Percentiles rank a stretch among this genome's conserved stretches.
Evolutionary conservation across 2,888 invertebrate genomes (phyloP).

Genomic region (Trachelus iudaicus): DNA sequence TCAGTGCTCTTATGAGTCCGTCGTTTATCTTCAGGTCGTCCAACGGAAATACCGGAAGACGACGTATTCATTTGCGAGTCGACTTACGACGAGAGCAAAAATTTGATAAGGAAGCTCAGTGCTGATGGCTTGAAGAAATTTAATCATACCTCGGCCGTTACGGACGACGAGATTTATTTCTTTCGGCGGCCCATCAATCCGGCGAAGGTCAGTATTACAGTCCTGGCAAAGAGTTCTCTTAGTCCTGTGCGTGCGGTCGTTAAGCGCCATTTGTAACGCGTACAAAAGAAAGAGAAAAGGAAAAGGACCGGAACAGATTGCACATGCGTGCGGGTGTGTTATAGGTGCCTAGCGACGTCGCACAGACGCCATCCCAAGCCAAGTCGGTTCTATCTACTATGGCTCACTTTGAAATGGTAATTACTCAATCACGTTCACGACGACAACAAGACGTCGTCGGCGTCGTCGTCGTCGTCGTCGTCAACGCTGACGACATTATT

Average conservation of each 20-base stretch:
- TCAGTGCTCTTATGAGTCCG: background rate
- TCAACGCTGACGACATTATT: too few relatives aligned
- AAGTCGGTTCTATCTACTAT: constrained; percentile 59
- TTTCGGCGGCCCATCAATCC: constrained; percentile 79
- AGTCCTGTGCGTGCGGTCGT: background rate
- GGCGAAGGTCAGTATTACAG: constrained; percentile 67
- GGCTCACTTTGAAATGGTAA: constrained; percentile 63
- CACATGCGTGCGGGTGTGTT: constrained; percentile 35
- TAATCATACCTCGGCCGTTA: constrained; percentile 82
- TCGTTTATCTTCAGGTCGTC: constrained; percentile 73
- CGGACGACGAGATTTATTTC: constrained; percentile 92
- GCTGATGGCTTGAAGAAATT: constrained; percentile 82
- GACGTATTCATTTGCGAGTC: constrained; percentile 95
- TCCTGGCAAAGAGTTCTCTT: constrained; percentile 10
- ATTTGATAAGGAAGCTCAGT: constrained; percentile 79
- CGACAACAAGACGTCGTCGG: too few relatives aligned
- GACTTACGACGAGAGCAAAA: constrained; percentile 88
- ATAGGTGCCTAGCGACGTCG: constrained; percentile 62
- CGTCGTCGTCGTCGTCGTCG: too few relatives aligned
- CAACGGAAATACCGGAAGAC: constrained; percentile 92
- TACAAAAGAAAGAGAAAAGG: too few relatives aligned
- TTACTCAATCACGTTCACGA: constrained; percentile 29
- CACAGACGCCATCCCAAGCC: constrained; percentile 60
- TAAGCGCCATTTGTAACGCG: background rate
- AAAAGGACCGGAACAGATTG: too few relatives aligned